phyloP scores from a whole-genome alignment of 2,888 invertebrate genomes.

The Trachelus iudaicus region DNA sequence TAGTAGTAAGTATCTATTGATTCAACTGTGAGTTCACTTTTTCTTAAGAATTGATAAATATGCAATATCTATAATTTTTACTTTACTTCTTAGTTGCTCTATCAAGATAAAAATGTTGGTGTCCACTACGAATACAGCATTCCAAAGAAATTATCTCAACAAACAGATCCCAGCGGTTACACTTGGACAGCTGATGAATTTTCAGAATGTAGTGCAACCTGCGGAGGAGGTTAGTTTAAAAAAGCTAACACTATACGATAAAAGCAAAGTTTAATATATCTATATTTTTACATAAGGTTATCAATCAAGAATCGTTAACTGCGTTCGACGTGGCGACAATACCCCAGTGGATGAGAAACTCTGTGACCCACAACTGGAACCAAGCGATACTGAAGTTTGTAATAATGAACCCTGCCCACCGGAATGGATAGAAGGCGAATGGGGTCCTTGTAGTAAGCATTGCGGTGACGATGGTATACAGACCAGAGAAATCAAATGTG shows the following conservation, averaged over 20 bases:
- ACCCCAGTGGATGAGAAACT: conserved; percentile 79
- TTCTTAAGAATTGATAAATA: neutral
- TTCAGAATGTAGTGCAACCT: conserved; percentile 84
- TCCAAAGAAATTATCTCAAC: conserved; percentile 76
- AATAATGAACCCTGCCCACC: conserved; percentile 82
- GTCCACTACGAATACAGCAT: conserved; percentile 92
- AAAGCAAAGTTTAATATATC: conserved; percentile 3
- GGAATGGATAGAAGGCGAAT: conserved; percentile 81
- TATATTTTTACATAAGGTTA: conserved; percentile 68
- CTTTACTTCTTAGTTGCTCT: conserved; percentile 72
- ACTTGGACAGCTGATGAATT: conserved; percentile 86
- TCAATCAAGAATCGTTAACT: conserved; percentile 82
- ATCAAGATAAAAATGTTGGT: conserved; percentile 86
- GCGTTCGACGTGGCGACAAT: conserved; percentile 79
- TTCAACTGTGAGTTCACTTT: neutral
- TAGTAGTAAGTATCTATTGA: conserved; percentile 74
- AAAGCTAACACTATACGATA: neutral
- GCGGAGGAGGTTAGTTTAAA: conserved; percentile 82
- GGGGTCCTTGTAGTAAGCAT: conserved; percentile 84
- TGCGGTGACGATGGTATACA: conserved; percentile 84
- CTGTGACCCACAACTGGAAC: conserved; percentile 83
- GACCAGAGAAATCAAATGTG: conserved; percentile 80
- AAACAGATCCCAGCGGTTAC: conserved; percentile 78
- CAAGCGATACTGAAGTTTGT: conserved; percentile 78
- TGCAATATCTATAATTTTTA: neutral